A percentile compares a stretch with the other conserved stretches of the same genome.
These are phyloP conservation scores for Phrynocephalus versicolor DNA, from an alignment of 2,113 vertebrate species.

Conservation along the genomic window DNA sequence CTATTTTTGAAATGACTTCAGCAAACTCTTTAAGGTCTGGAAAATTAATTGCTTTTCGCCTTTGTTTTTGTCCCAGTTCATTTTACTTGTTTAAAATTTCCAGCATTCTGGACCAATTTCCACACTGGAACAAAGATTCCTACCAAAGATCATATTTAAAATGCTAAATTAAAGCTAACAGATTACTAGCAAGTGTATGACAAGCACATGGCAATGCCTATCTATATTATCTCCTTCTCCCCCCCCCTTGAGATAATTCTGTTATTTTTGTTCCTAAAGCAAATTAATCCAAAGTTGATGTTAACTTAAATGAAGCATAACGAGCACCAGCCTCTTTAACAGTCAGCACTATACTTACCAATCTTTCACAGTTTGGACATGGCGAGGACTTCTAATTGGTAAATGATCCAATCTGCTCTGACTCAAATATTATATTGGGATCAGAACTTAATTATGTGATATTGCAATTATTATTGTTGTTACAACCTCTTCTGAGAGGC, in stretches of 20 bases:
- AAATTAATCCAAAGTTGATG: slow-evolving; percentile 22
- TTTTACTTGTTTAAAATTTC: no score
- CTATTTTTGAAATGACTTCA: no score
- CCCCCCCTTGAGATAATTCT: not conserved
- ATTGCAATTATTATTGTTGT: no score
- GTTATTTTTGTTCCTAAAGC: slow-evolving; percentile 5
- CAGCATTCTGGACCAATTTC: not conserved
- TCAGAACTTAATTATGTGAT: not conserved
- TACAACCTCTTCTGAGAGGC: no score
- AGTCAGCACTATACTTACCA: slow-evolving; percentile 10
- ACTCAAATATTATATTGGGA: slow-evolving; percentile 18
- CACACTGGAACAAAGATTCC: not conserved
- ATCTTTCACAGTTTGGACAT: slow-evolving; percentile 14
- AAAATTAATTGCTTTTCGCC: not conserved
- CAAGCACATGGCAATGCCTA: not conserved
- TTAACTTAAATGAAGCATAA: slow-evolving; percentile 26
- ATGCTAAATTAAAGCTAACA: not conserved
- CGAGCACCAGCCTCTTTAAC: slow-evolving; percentile 7
- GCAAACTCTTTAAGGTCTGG: no score
- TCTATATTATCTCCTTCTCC: not conserved
- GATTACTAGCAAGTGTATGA: not conserved
- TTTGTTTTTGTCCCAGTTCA: no score
- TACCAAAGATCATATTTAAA: not conserved
- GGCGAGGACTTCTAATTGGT: slow-evolving; percentile 3
- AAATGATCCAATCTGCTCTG: slow-evolving; percentile 13